Conservation (phyloP, 2,113 vertebrate species). For the Antechinus flavipes region DNA sequence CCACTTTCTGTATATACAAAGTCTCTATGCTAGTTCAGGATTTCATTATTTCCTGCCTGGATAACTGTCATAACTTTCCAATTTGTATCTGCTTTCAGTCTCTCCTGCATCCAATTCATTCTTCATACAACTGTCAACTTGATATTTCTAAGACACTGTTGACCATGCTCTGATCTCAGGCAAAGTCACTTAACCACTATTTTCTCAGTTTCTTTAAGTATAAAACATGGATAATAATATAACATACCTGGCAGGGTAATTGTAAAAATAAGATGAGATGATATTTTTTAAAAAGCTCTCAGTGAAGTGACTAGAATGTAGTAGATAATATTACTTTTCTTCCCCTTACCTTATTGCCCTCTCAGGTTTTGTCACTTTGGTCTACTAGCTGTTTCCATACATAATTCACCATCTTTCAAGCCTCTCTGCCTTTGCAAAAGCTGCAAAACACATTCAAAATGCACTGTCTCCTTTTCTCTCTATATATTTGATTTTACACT, state of each 20-base stretch:
- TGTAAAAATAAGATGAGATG: not conserved
- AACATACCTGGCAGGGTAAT: not conserved
- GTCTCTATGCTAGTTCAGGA: not conserved
- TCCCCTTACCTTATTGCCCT: not conserved
- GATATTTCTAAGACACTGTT: not conserved
- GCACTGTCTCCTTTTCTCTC: not conserved
- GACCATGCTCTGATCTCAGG: not conserved
- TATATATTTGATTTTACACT: not conserved
- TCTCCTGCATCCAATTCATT: not conserved
- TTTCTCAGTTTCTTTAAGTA: not conserved
- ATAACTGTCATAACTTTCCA: not conserved
- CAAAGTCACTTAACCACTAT: not conserved
- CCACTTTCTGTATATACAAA: not conserved
- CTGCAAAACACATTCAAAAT: not conserved
- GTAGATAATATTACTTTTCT: not conserved
- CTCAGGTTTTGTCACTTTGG: not conserved
- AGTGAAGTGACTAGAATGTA: not conserved
- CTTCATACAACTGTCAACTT: not conserved
- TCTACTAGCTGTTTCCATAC: not conserved
- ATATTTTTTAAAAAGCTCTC: not conserved
- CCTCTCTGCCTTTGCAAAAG: not conserved
- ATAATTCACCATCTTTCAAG: not conserved
- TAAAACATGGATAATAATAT: not conserved
- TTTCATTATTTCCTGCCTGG: not conserved
- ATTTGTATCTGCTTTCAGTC: not conserved